Conservation (phyloP, 1,140 invertebrate species). For the Propsilocerus akamusi region DNA sequence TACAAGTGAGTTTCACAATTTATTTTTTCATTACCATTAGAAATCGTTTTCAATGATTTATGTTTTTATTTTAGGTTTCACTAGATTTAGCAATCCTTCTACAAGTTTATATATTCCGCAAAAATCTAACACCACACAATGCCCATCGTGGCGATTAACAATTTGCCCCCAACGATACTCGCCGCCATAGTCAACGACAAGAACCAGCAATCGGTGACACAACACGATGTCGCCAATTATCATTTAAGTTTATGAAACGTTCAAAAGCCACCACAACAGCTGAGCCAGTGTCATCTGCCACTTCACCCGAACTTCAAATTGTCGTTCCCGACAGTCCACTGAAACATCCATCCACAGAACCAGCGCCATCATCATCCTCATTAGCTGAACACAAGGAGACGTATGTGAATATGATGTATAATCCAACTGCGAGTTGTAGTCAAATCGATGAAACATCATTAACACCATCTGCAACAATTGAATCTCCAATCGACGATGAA, state of each 20-base stretch:
- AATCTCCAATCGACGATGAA: not conserved
- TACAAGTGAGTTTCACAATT: slow-evolving; percentile 78
- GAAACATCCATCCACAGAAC: not conserved
- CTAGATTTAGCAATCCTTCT: slow-evolving; percentile 29
- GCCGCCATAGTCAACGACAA: not conserved
- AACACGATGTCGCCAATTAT: not conserved
- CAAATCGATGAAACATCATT: not conserved
- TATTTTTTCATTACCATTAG: slow-evolving; percentile 64
- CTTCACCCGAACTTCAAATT: not conserved
- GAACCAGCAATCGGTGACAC: not conserved
- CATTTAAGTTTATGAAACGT: slow-evolving; percentile 1
- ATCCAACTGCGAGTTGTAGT: no score
- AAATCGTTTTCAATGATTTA: slow-evolving; percentile 13
- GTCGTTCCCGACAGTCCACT: not conserved
- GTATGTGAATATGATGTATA: not conserved
- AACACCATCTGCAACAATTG: not conserved
- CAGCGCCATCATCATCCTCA: not conserved
- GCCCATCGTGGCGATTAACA: slow-evolving; percentile 43
- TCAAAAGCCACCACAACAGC: slow-evolving; percentile 1
- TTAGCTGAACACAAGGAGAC: not conserved
- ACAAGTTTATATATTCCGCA: slow-evolving; percentile 43
- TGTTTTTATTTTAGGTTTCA: slow-evolving; percentile 14
- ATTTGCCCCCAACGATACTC: slow-evolving; percentile 25
- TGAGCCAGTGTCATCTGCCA: not conserved
- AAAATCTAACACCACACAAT: slow-evolving; percentile 35